Base-by-base conservation (phyloP, 2,888 invertebrate species). In the Harpalus rubripes region DNA sequence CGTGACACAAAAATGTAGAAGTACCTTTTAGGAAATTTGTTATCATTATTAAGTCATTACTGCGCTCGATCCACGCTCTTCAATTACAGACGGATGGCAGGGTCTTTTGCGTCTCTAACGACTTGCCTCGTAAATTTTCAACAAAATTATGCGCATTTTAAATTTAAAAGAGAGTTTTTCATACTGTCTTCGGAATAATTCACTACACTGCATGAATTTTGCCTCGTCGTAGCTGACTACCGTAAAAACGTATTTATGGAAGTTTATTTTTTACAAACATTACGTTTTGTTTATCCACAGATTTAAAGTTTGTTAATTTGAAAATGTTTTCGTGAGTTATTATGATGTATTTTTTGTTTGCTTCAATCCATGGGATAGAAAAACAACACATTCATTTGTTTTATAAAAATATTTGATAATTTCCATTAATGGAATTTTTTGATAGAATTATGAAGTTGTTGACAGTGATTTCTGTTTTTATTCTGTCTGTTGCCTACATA, bases 31-130 rank as follows among this genome's bases (percentile, higher is more conserved):
- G n/a, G 74, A 74, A 72, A 74, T 74, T 74, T 74, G 74, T 74
- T 52, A 74, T 74, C 74, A 74, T 74, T 74, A 74, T 74, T 74
- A 74, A 74, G 74, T 74, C 74, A 74, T 74, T 74, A 74, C 74
- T 15, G 44, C 15, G 0, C 44, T 16, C 56, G 52, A 74, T 44
- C 44, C 41, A 32, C 32, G 8, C 10, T 10, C 74, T 74, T 74
- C 74, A 74, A 74, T 74, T 74, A 74, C 52, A 74, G 74, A 74
- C 74, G 74, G 74, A 52, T 74, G 72, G 72, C 26, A 26, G 41
- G n/a, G 41, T 22, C 26, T 63, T 22, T 22, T 63, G 68, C 4
- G 44, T 22, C 74, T 74, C 74, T 74, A 74, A 74, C 74, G 74
- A 74, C 44, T 15, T 74, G 74, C 74, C 74, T 74, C 74, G 74